Base-by-base conservation (phyloP, 1,140 invertebrate species). In the Leptoteleia sp. region DNA sequence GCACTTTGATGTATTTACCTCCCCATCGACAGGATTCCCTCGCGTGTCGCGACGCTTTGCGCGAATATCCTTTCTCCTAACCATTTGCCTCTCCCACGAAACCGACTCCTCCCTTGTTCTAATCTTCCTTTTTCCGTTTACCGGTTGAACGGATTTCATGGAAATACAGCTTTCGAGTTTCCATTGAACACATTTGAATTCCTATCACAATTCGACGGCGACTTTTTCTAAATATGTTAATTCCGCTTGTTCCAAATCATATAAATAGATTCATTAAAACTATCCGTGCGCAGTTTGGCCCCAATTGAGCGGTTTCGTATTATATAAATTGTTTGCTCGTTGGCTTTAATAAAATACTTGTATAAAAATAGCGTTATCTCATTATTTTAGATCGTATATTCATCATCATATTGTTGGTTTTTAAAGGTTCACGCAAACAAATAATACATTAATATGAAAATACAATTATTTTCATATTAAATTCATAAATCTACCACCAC, bases 1-100 rank as follows among this genome's bases (percentile, higher is more conserved):
- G 72, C 81, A 82, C 85, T 84, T 79, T 81, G 82, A 82, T 81
- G 85, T 84, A 84, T 84, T 84, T 86, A 45, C 76, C 76, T 76
- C 61, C 73, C 65, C 43, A 71, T 75, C 64, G 76, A 62, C 47
- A 50, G 72, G 55, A 76, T 72, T 75, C 65, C 55, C 79, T 62
- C 76, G 54, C 61, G 70, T 79, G 71, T 80, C 68, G 76, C 62
- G 75, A 67, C 50, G 76, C 68, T 76, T 54, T 33, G 47, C 65
- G 61, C 54, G 59, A 67, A 76, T 73, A 75, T 72, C 75, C 54
- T 79, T 71, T 73, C 62, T 57, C 29, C 43, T 12, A 59, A 45
- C 75, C 38, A 33, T 64, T 70, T 73, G 7, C 45, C 42, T 59
- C 59, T 27, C 33, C 40, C 16, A 22, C n/a, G 27, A 61, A 54